These are phyloP conservation scores for Melanostoma mellinum DNA, from an alignment of 2,888 invertebrate species.

Conservation along the genomic window DNA sequence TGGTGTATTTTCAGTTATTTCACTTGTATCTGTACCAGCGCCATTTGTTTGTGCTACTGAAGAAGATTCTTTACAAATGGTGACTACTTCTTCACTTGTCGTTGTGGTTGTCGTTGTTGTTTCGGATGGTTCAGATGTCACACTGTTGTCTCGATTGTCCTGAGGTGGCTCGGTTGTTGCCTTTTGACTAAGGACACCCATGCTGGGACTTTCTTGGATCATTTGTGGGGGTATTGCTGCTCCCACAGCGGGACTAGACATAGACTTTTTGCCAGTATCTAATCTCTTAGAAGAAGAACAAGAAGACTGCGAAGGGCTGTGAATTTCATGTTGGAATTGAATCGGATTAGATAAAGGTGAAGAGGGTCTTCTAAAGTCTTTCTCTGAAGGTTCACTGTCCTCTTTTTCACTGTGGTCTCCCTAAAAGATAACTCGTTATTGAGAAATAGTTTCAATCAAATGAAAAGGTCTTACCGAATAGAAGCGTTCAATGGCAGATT, in stretches of 20 bases:
- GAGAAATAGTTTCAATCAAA: not conserved
- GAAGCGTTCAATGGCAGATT: slow-evolving; percentile 81
- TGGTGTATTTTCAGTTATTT: slow-evolving; percentile 60
- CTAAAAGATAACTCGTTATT: not conserved
- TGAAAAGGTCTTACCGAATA: slow-evolving; percentile 76
- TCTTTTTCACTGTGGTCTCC: slow-evolving; percentile 51
- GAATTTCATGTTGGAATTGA: slow-evolving; percentile 73
- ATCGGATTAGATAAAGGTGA: slow-evolving; percentile 40
- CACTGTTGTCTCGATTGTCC: slow-evolving; percentile 79
- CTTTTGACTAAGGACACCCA: slow-evolving; percentile 77
- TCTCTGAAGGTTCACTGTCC: slow-evolving; percentile 58
- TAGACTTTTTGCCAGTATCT: slow-evolving; percentile 81
- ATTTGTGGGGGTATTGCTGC: slow-evolving; percentile 76
- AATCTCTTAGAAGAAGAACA: slow-evolving; percentile 74
- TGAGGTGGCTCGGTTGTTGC: slow-evolving; percentile 79
- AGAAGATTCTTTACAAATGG: slow-evolving; percentile 80
- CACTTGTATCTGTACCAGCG: slow-evolving; percentile 72
- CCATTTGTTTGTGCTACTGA: slow-evolving; percentile 75
- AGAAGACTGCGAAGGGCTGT: slow-evolving; percentile 75
- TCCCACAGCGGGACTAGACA: slow-evolving; percentile 81
- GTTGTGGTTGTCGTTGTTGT: slow-evolving; percentile 81
- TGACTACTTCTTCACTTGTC: slow-evolving; percentile 81
- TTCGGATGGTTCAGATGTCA: slow-evolving; percentile 81
- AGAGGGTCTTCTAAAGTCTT: slow-evolving; percentile 33
- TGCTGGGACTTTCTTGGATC: slow-evolving; percentile 81